Base-by-base conservation (phyloP, 2,797 vertebrate genomes). In the Triplophysa yarkandensis region DNA sequence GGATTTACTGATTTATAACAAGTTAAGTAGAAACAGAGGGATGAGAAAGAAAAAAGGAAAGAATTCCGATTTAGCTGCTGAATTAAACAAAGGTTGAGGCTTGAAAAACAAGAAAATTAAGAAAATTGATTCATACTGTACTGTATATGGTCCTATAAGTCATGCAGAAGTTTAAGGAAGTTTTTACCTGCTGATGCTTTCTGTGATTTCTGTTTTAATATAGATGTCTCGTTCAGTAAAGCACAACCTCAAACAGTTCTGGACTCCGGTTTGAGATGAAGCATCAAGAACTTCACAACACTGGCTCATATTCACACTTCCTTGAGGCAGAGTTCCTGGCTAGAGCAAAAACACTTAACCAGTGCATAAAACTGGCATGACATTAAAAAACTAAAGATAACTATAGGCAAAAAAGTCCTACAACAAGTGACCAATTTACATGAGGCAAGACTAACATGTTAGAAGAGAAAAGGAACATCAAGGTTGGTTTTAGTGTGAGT, bases 1-100 rank as follows among this genome's bases (percentile, higher is more conserved):
- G 77, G 74, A 77, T 77, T 77, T 77, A 80, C 65, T 55, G 74
- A 80, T 6, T 80, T 80, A 77, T 66, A 77, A 77, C 75, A 77
- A 71, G 44, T 77, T 77, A 81, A 77, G 61, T 2, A 70, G 60
- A 71, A 73, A 73, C 54, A 67, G 54, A 73, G 11, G 63, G 44
- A 68, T 61, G 32, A 73, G 46, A 71, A 5, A 62, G 25, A 73
- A 21, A 73, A 30, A 44, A 44, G n/a, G 25, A 32, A 65, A 67
- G 39, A 71, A 36, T 64, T 54, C 7, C 8, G 61, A 34, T 2
- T 21, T 1, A 54, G 39, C 34, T 64, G 19, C 1, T 13, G 19
- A 62, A 52, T 14, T 17, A 14, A 71, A 30, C 30, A 2, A 8
- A 60, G 55, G 19, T 9, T 21, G 2, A 55, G 8, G 8, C 13